Conservation (phyloP, 1,140 invertebrate genomes). For the Trichoplusia ni region DNA sequence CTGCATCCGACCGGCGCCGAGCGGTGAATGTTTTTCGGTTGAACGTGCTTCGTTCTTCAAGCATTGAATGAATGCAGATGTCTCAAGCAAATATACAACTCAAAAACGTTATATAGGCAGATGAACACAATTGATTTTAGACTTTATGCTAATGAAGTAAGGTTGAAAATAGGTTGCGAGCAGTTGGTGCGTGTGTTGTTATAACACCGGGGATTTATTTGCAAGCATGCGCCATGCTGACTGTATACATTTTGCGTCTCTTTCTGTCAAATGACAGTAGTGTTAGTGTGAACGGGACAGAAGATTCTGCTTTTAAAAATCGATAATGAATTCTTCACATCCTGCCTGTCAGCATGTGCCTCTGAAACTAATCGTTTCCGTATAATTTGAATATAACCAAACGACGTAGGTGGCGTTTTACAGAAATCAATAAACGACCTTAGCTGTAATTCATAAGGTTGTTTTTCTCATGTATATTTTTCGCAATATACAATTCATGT, state of each 20-base stretch:
- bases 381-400: constrained; percentile 34
- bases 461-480: constrained; percentile 19
- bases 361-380: constrained; percentile 78
- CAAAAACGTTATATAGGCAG: not conserved
- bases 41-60: constrained; percentile 19
- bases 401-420: constrained; percentile 35
- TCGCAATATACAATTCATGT: constrained; percentile 15
- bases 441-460: constrained; percentile 1
- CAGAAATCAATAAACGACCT: constrained; percentile 7
- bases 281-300: constrained; percentile 41
- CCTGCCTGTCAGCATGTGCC: constrained; percentile 74
- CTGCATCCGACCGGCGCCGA: not conserved
- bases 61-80: constrained; percentile 37
- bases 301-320: constrained; percentile 66
- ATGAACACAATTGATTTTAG: not conserved
- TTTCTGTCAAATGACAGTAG: constrained; percentile 30
- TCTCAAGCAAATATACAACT: not conserved
- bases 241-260: constrained; percentile 51
- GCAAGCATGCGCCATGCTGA: constrained; percentile 49
- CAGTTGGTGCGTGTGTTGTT: not conserved
- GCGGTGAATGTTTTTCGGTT: not conserved
- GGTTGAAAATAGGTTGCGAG: not conserved
- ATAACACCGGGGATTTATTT: not conserved
- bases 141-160: not conserved
- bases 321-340: constrained; percentile 74